Percentiles rank a stretch among this genome's conserved stretches.
phyloP scores from a whole-genome alignment of 2,888 invertebrate genomes.

The Synergus umbraculus region DNA sequence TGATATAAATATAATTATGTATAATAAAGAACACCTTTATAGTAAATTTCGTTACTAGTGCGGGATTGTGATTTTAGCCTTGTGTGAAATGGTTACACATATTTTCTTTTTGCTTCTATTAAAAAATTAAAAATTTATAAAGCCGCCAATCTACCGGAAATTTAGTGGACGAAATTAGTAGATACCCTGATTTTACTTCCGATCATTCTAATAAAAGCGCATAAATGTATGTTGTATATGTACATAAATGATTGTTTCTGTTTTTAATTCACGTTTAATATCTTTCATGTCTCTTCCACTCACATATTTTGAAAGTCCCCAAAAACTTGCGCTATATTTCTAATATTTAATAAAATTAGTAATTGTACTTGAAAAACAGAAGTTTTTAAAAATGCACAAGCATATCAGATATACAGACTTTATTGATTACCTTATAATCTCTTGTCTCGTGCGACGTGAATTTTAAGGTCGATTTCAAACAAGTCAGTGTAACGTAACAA shows the following conservation, averaged over 20 bases:
- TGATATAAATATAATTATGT: too few species aligned
- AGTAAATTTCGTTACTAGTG: too few species aligned
- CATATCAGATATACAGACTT: slow-evolving; percentile 28
- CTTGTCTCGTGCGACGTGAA: slow-evolving; percentile 5
- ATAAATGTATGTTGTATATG: not conserved
- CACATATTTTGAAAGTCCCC: not conserved
- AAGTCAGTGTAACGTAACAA: slow-evolving; percentile 34
- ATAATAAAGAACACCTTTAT: too few species aligned
- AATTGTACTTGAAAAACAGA: not conserved
- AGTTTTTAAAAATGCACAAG: slow-evolving; percentile 6
- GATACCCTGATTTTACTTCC: not conserved
- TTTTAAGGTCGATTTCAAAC: not conserved
- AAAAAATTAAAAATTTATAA: too few species aligned
- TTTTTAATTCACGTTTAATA: slow-evolving; percentile 6
- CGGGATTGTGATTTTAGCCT: too few species aligned
- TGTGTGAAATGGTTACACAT: too few species aligned
- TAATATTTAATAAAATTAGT: not conserved
- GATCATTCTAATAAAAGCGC: not conserved
- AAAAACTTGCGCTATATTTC: not conserved
- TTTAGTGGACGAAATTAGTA: too few species aligned
- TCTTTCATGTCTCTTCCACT: not conserved
- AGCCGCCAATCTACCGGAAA: too few species aligned
- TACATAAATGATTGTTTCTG: slow-evolving; percentile 33
- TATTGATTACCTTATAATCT: slow-evolving; percentile 23
- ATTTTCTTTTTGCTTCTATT: too few species aligned